A percentile compares a stretch with the other conserved stretches of the same genome.
Evolutionary conservation across 1,140 invertebrate genomes (phyloP).

Genomic region (Bombus picipes): DNA sequence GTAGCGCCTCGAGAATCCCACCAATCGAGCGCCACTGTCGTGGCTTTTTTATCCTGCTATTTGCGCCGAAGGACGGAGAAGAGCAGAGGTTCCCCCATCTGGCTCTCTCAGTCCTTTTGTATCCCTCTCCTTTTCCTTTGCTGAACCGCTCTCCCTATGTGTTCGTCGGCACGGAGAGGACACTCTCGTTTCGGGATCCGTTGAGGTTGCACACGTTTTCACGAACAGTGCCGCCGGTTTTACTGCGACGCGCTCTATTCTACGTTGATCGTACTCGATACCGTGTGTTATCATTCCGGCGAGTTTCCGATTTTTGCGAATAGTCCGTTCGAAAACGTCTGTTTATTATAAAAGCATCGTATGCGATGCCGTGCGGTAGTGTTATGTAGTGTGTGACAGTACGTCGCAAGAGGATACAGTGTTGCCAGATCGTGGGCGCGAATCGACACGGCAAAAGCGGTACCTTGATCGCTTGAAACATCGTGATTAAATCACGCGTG

Average conservation of each 20-base stretch:
- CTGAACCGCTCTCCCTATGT: slow-evolving; percentile 55
- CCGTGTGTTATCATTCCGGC: background rate
- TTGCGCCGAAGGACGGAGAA: slow-evolving; percentile 71
- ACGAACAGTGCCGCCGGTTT: slow-evolving; percentile 40
- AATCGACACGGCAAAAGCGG: slow-evolving; percentile 44
- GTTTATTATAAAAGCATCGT: slow-evolving; percentile 35
- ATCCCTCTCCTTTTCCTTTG: slow-evolving; percentile 49
- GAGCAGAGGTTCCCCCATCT: slow-evolving; percentile 54
- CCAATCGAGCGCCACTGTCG: slow-evolving; percentile 76
- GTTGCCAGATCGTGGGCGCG: slow-evolving; percentile 64
- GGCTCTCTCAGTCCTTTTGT: slow-evolving; percentile 42
- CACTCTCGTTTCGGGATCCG: slow-evolving; percentile 79
- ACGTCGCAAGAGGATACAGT: slow-evolving; percentile 69
- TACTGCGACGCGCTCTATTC: slow-evolving; percentile 32
- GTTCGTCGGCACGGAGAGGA: slow-evolving; percentile 70
- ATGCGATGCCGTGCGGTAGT: slow-evolving; percentile 38
- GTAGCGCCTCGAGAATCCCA: slow-evolving; percentile 69
- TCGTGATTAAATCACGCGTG: background rate
- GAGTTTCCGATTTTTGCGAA: background rate
- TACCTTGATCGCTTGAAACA: background rate
- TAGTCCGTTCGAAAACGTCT: slow-evolving; percentile 32
- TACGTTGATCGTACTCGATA: slow-evolving; percentile 12
- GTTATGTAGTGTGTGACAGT: slow-evolving; percentile 68
- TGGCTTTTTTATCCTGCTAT: slow-evolving; percentile 79
- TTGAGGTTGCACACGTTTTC: slow-evolving; percentile 73